Percentiles rank a stretch among this genome's conserved stretches.
phyloP scores from a whole-genome alignment of 2,888 invertebrate species.

The Cabera pusaria region DNA sequence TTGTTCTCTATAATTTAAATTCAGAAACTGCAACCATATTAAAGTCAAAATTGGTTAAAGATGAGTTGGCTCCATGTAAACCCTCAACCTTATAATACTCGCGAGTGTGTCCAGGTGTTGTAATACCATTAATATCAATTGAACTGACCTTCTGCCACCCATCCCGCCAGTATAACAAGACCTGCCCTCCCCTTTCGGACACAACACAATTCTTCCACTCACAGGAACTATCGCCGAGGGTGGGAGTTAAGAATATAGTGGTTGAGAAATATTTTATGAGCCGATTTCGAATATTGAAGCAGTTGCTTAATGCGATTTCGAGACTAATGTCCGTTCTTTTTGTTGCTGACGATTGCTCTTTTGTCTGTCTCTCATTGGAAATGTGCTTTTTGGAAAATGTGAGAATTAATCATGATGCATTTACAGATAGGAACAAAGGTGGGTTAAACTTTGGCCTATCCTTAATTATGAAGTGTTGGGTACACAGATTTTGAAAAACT shows the following conservation, averaged over 20 bases:
- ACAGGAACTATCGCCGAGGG: constrained; percentile 19
- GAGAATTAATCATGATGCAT: no score
- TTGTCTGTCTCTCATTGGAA: no score
- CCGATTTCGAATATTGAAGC: constrained; percentile 59
- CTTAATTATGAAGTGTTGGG: no score
- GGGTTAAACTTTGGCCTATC: no score
- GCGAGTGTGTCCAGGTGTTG: constrained; percentile 72
- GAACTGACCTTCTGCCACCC: constrained; percentile 68
- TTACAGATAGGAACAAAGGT: no score
- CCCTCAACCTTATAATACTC: constrained; percentile 44
- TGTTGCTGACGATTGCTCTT: constrained; percentile 8
- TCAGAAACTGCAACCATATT: no score
- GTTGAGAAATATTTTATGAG: constrained; percentile 72
- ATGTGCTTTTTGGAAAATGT: no score
- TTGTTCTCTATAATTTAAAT: no score
- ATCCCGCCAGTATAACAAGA: constrained; percentile 46
- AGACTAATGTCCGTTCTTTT: constrained; percentile 51
- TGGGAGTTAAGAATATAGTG: constrained; percentile 45
- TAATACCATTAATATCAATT: constrained; percentile 79
- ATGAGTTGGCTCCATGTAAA: constrained; percentile 58
- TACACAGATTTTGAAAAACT: no score
- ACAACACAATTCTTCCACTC: constrained; percentile 23
- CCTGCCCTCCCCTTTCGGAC: constrained; percentile 37
- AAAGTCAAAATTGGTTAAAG: no score
- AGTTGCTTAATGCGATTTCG: constrained; percentile 74